Evolutionary conservation across 1,140 invertebrate species (phyloP), one percentile per base, ranked within the genome.

Genomic region (Trichoplusia ni): DNA sequence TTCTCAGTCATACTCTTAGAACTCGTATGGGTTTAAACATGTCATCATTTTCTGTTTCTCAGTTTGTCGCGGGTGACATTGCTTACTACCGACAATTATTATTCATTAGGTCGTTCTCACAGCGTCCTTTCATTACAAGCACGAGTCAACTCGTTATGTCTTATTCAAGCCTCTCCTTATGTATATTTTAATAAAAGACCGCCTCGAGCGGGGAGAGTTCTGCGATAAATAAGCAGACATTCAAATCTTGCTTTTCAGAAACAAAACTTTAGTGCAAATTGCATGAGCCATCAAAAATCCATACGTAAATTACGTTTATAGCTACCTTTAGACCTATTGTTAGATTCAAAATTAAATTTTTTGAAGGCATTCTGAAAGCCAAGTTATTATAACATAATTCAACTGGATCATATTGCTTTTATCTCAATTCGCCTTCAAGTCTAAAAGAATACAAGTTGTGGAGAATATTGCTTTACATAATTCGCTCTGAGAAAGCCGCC

Each of bases 141-240:
- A 27, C 58, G 58, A 73, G 27, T 70, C 70, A 64, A 64, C 75
- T 84, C 82, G 82, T 84, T 84, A 84, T 75, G 73, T 64, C 72
- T 76, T 76, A 84, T 84, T 84, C 82, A 82, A 69, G 37, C 59
- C 53, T 53, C 68, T 64, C 42, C 67, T 76, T 75, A 49, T 69
- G 56, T 75, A 75, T 70, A 70, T 77, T 77, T 80, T 73, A 79
- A 79, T 80, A 73, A 78, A 80, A 77, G 73, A 62, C 44, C 62
- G 64, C 44, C 61, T 65, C 51, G 44, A 11, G 53, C 29, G 65
- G 40, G 18, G 29, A 49, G 63, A 58, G 19, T 40, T 60, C 19
- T 46, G 13, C 27, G 27, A 37, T 33, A 21, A 9, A 40, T 29
- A 59, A 33, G 18, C 14, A 37, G 46, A 63, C 19, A 49, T 38